Conservation (phyloP, 2,797 vertebrate genomes). For the Manis pentadactyla region DNA sequence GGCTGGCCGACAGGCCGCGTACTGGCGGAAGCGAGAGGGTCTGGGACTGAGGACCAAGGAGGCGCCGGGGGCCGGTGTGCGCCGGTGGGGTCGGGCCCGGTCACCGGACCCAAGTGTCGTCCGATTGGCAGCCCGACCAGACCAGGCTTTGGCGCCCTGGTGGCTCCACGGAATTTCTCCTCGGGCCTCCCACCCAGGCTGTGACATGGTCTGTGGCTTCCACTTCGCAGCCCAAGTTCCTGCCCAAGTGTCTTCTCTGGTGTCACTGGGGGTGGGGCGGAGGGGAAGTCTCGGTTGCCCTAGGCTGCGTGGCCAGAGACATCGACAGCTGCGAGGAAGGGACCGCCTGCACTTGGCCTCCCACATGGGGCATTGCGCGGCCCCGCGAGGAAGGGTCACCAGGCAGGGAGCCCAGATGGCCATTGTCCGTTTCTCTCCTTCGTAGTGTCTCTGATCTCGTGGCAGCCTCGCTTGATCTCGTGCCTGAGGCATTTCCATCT, state of each 20-base stretch:
- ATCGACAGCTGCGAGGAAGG: background rate
- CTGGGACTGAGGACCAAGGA: constrained; percentile 43
- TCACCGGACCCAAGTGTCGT: background rate
- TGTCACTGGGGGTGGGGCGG: constrained; percentile 72
- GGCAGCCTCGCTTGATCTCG: too few species aligned
- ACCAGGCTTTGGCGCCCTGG: background rate
- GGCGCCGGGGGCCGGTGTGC: constrained; percentile 12
- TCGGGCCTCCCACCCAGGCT: constrained; percentile 50
- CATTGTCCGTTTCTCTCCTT: background rate
- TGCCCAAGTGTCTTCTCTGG: constrained; percentile 78
- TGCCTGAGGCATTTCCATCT: too few species aligned
- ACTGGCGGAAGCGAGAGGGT: constrained; percentile 44
- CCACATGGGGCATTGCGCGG: background rate
- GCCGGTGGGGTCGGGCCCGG: background rate
- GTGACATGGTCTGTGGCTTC: constrained; percentile 75
- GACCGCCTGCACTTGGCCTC: constrained; percentile 8
- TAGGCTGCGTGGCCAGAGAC: background rate
- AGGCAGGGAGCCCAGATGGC: background rate
- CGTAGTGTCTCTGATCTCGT: too few species aligned
- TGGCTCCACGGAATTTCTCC: background rate
- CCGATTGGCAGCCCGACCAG: background rate
- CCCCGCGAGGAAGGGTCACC: background rate
- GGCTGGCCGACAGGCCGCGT: background rate
- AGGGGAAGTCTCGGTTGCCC: constrained; percentile 73
- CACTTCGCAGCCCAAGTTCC: constrained; percentile 76